phyloP scores from a whole-genome alignment of 2,797 vertebrate species.

The Galago senegalensis region DNA sequence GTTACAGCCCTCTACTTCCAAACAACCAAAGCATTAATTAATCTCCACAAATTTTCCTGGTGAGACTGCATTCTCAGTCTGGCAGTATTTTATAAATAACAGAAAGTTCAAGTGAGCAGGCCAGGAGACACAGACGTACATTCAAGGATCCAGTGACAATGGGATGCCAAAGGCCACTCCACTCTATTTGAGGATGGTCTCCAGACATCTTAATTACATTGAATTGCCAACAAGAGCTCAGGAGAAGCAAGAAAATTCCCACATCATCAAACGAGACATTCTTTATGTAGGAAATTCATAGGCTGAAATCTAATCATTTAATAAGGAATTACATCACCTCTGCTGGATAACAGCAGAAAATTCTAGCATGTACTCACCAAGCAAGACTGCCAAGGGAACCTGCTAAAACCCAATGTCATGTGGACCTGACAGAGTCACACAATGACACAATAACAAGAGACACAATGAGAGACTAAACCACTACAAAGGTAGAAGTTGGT shows the following conservation, averaged over 20 bases:
- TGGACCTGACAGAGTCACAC: neutral
- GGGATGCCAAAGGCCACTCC: neutral
- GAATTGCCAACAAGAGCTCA: neutral
- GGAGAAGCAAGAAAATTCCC: conserved; percentile 57
- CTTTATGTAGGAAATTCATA: conserved; percentile 15
- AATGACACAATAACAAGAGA: neutral
- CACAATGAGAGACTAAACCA: neutral
- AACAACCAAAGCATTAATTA: conserved; percentile 10
- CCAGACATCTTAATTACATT: conserved; percentile 28
- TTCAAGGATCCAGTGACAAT: conserved; percentile 1
- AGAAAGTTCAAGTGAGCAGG: conserved; percentile 12
- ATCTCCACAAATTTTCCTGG: neutral
- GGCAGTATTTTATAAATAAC: conserved; percentile 55
- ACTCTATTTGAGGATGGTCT: neutral
- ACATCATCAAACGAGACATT: conserved; percentile 46
- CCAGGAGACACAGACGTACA: neutral
- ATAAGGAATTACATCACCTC: conserved; percentile 16
- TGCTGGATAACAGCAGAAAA: conserved; percentile 1
- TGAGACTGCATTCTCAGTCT: neutral
- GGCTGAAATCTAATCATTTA: conserved; percentile 53
- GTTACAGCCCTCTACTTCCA: neutral
- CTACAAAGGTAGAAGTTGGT: neutral
- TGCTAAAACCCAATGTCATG: neutral
- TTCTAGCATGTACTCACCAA: neutral
- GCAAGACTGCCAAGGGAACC: conserved; percentile 14